Conservation (phyloP, 2,797 vertebrate species). For the Spheniscus humboldti region DNA sequence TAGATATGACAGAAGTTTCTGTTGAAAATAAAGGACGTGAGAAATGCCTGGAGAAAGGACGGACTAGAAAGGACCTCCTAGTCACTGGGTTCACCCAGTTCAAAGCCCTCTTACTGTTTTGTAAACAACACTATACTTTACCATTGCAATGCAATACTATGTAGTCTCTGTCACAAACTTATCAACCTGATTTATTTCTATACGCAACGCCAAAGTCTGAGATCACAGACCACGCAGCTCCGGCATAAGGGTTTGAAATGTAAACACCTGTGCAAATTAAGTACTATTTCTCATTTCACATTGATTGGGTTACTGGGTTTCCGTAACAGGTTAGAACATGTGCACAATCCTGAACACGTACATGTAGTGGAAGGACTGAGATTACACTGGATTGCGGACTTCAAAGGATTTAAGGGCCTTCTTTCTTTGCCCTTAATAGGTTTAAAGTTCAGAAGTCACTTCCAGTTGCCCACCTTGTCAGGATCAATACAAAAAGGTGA, state of each 20-base stretch:
- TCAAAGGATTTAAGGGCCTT: not conserved
- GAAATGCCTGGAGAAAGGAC: not conserved
- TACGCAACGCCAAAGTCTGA: not conserved
- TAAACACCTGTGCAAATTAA: not conserved
- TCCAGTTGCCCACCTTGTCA: not conserved
- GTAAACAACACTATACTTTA: slow-evolving; percentile 25
- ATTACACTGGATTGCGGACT: not conserved
- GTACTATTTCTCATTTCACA: not conserved
- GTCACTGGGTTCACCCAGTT: not conserved
- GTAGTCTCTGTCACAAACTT: not conserved
- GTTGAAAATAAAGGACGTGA: not conserved
- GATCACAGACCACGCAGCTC: not conserved
- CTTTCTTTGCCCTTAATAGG: not conserved
- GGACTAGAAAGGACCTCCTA: not conserved
- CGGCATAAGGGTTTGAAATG: not conserved
- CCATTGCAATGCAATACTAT: not conserved
- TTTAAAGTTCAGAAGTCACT: slow-evolving; percentile 2
- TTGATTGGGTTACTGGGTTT: not conserved
- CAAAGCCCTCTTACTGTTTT: not conserved
- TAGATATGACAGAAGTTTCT: slow-evolving; percentile 1
- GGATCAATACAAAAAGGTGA: not conserved
- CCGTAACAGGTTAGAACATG: not conserved
- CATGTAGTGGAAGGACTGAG: not conserved
- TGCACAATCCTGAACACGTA: not conserved
- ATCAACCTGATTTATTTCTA: not conserved